A percentile compares a stretch with the other conserved stretches of the same genome.
Evolutionary conservation across 2,113 vertebrate genomes (phyloP).

Genomic region (Eclectus roratus): DNA sequence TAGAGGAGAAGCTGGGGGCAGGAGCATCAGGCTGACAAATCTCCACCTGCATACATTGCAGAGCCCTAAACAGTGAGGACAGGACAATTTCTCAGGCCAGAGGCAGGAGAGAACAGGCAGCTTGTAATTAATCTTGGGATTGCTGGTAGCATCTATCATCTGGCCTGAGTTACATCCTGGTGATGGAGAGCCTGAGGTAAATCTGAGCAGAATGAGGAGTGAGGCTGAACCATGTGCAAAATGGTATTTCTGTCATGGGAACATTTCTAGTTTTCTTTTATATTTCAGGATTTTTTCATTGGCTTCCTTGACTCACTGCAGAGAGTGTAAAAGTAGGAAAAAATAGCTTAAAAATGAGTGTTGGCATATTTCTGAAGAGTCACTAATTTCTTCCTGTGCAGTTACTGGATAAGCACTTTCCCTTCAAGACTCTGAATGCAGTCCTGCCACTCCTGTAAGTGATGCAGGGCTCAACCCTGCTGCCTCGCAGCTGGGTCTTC

Average conservation of each 20-base stretch:
- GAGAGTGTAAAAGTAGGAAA: neutral
- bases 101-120: neutral
- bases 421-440: neutral
- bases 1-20: neutral
- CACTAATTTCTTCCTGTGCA: neutral
- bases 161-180: too few relatives aligned
- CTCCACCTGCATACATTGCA: neutral
- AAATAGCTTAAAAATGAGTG: neutral
- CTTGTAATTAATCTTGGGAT: neutral
- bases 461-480: neutral
- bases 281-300: neutral
- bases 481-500: neutral
- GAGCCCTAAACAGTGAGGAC: neutral
- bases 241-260: fast-evolving
- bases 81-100: neutral
- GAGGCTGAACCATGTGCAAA: neutral
- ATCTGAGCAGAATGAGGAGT: neutral
- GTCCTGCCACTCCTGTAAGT: fast-evolving
- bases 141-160: neutral
- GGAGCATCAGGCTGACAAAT: neutral
- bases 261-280: neutral
- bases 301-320: neutral
- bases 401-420: neutral
- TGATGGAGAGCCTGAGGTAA: neutral
- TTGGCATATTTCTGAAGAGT: neutral